Evolutionary conservation across 2,797 vertebrate genomes (phyloP), one percentile per base, ranked within the genome.

Genomic region (Eutrigla gurnardus): DNA sequence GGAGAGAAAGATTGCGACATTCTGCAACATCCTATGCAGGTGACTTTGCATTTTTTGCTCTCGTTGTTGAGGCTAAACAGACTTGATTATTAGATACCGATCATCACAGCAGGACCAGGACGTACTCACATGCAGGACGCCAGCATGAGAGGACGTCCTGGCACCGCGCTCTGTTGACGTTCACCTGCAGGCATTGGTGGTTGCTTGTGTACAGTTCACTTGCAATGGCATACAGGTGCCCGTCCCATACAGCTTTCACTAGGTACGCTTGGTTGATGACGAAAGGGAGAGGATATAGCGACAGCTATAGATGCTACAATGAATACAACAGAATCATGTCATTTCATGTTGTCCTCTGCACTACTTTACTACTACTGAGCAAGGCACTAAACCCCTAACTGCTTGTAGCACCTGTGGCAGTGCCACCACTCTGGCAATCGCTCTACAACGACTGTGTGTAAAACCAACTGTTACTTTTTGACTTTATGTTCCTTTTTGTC

Each of bases 141-240:
- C 1, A 25, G 25, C 25, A 25, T 25, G 25, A 2, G 25, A 50
- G 49, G 18, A 50, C 25, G 18, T 50, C 18, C 10, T 18, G 1
- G 9, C 10, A 50, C 49, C 49, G 2, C 47, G 4, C 2, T 50
- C n/a, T 17, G 18, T 9, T 50, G 47, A 50, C 18, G n/a, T 18
- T 9, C 11, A 11, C 47, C 49, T 50, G 49, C 18, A 25, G 1
- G 18, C 10, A 0, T 50, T 46, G 32, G 39, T 9, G 14, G 45
- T 33, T 37, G 17, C 59, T 65, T 60, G 50, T 45, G n/a, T 40
- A 74, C n/a, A 55, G 8, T 32, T 40, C 39, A 53, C 14, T 67
- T 12, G 4, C 3, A 18, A 43, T 11, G 25, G 25, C 25, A 25
- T 25, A 25, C 25, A 25, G 25, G 25, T 25, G 25, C 25, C 25